Evolutionary conservation across 2,113 vertebrate species (phyloP), one percentile per base, ranked within the genome.

Genomic region (Triplophysa siluroides): DNA sequence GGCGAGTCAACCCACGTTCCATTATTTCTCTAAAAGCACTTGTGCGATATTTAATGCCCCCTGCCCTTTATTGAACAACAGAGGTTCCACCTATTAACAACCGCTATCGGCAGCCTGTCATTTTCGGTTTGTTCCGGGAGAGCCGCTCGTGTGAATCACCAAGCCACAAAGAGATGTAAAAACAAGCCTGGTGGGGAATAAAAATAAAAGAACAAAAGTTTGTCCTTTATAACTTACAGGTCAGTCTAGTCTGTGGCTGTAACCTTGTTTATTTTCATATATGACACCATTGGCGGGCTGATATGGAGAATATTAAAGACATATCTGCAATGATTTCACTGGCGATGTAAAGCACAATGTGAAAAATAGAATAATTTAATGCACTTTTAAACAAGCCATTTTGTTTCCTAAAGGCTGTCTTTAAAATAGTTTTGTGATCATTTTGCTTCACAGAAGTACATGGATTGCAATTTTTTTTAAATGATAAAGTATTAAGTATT

Each of bases 31-130:
- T 29, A 50, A 80, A 71, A 62, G 52, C 73, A 70, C n/a, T 63
- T 50, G 29, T 58, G n/a, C 63, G 14, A 64, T 70, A 79, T 58
- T 77, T 73, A 71, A 76, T 77, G 54, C 29, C 67, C 56, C 61
- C 63, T 81, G 81, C 64, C 71, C 79, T 79, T 83, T 83, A 68
- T 38, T 26, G 41, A 86, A 72, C 52, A 77, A 67, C 66, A 56
- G 41, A 56, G 47, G 71, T 68, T 79, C 33, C 76, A 41, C 65
- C 80, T 75, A 78, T 80, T 78, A 78, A 74, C 81, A 73, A 24
- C 52, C 58, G 64, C 62, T 16, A 83, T 64, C 62, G 69, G 68
- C 75, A 83, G 69, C 38, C 56, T 83, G 62, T 74, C 56, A 74
- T 82, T 82, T 82, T 80, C 54, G 52, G 26, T 67, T 64, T 56